phyloP scores from a whole-genome alignment of 2,888 invertebrate genomes.

The Mimas tiliae region DNA sequence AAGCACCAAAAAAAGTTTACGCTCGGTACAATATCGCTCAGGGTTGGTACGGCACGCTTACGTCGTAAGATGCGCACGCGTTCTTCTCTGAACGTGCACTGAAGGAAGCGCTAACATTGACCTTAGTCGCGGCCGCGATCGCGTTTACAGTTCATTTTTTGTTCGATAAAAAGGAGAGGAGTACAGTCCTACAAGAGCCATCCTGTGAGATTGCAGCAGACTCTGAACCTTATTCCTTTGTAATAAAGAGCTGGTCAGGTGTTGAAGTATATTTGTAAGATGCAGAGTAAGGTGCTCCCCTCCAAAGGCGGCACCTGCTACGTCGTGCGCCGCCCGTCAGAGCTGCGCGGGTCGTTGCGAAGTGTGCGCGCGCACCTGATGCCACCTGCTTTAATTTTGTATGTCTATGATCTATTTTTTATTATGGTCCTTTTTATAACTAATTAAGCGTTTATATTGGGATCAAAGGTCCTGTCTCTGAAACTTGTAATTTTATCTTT shows the following conservation, averaged over 20 bases:
- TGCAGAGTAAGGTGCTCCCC: constrained; percentile 81
- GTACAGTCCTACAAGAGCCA: constrained; percentile 77
- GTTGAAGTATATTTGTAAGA: constrained; percentile 69
- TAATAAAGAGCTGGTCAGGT: constrained; percentile 34
- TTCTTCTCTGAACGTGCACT: constrained; percentile 82
- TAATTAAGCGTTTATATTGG: constrained; percentile 11
- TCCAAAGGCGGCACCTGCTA: constrained; percentile 82
- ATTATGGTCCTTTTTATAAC: constrained; percentile 13
- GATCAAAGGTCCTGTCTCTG: background rate
- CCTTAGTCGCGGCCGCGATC: constrained; percentile 85
- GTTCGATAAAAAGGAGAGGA: constrained; percentile 85
- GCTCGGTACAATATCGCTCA: constrained; percentile 61
- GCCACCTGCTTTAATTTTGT: constrained; percentile 56
- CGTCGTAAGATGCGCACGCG: constrained; percentile 78
- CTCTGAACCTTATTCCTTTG: constrained; percentile 38
- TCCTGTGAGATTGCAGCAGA: constrained; percentile 26
- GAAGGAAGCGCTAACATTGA: constrained; percentile 85
- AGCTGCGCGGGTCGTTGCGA: constrained; percentile 65
- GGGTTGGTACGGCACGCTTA: constrained; percentile 54
- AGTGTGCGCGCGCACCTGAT: constrained; percentile 69
- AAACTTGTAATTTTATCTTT: background rate
- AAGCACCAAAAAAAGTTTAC: constrained; percentile 24
- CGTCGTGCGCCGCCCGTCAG: constrained; percentile 78
- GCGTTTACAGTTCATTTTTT: constrained; percentile 86
- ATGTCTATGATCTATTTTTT: constrained; percentile 26